Conservation (phyloP, 2,797 vertebrate genomes). For the Micrastur ruficollis region DNA sequence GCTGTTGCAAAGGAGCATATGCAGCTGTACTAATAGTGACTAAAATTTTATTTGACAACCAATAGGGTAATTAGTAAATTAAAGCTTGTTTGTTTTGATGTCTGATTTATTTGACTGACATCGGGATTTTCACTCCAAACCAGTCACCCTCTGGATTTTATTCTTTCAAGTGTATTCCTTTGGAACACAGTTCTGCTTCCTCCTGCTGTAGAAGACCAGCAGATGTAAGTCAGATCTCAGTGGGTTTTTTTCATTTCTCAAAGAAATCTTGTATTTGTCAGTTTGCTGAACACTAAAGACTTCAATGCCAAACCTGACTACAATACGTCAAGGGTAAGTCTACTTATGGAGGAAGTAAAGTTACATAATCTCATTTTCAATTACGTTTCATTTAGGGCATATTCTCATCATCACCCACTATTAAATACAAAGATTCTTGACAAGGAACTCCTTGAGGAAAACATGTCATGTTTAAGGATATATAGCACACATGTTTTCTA, state of each 20-base stretch:
- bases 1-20: slow-evolving; percentile 44
- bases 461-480: slow-evolving; percentile 74
- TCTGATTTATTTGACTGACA: slow-evolving; percentile 40
- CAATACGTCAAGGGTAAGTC: slow-evolving; percentile 53
- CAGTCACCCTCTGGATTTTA: slow-evolving; percentile 56
- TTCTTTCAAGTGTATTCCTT: slow-evolving; percentile 62
- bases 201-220: slow-evolving; percentile 24
- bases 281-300: slow-evolving; percentile 64
- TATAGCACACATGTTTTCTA: slow-evolving; percentile 64
- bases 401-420: slow-evolving; percentile 73
- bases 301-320: slow-evolving; percentile 55
- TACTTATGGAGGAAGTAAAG: slow-evolving; percentile 70
- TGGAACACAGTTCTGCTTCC: slow-evolving; percentile 59
- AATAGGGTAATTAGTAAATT: slow-evolving; percentile 48
- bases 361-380: slow-evolving; percentile 78
- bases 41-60: slow-evolving; percentile 58
- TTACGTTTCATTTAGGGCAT: slow-evolving; percentile 74
- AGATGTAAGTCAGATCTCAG: slow-evolving; percentile 61
- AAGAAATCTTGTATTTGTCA: slow-evolving; percentile 69
- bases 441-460: slow-evolving; percentile 74
- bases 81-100: slow-evolving; percentile 45
- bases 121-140: slow-evolving; percentile 62
- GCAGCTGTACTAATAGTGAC: slow-evolving; percentile 67
- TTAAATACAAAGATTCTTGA: slow-evolving; percentile 77
- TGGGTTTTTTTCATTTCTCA: slow-evolving; percentile 14